A percentile compares a stretch with the other conserved stretches of the same genome.
These are phyloP conservation scores for Dryobotodes eremita DNA, from an alignment of 2,888 invertebrate species.

Conservation along the genomic window DNA sequence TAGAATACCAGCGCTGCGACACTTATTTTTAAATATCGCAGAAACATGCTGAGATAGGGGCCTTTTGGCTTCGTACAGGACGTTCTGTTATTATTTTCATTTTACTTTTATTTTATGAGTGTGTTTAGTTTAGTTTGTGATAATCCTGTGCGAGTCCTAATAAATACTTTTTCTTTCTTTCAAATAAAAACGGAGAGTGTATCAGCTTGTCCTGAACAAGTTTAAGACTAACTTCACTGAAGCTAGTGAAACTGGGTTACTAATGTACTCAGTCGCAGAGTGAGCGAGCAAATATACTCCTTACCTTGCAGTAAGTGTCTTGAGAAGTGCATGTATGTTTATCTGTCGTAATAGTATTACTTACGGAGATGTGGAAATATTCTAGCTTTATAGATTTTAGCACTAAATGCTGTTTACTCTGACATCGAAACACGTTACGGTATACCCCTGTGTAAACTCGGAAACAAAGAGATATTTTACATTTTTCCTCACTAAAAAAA, in stretches of 20 bases:
- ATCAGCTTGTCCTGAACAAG: constrained; percentile 50
- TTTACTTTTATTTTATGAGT: too few species aligned
- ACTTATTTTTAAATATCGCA: too few species aligned
- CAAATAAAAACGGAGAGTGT: constrained; percentile 50
- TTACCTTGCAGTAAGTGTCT: constrained; percentile 27
- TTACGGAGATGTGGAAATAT: background rate
- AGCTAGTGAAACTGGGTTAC: constrained; percentile 59
- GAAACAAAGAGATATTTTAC: background rate
- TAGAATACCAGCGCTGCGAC: too few species aligned
- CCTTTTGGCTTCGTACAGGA: too few species aligned
- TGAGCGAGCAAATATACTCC: constrained; percentile 41
- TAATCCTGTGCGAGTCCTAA: too few species aligned
- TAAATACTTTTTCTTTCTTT: too few species aligned
- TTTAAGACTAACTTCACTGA: constrained; percentile 47
- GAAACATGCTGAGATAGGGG: too few species aligned
- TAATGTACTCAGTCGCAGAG: constrained; percentile 44
- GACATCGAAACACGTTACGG: background rate
- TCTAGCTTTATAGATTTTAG: background rate
- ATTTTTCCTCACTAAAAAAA: background rate
- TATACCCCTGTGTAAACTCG: background rate
- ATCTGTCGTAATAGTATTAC: constrained; percentile 46
- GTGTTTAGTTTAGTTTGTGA: too few species aligned
- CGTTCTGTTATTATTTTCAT: too few species aligned
- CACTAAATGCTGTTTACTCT: background rate
- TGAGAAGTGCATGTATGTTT: constrained; percentile 18